phyloP scores from a whole-genome alignment of 1,140 invertebrate species.

The Cyphomyrmex costatus region DNA sequence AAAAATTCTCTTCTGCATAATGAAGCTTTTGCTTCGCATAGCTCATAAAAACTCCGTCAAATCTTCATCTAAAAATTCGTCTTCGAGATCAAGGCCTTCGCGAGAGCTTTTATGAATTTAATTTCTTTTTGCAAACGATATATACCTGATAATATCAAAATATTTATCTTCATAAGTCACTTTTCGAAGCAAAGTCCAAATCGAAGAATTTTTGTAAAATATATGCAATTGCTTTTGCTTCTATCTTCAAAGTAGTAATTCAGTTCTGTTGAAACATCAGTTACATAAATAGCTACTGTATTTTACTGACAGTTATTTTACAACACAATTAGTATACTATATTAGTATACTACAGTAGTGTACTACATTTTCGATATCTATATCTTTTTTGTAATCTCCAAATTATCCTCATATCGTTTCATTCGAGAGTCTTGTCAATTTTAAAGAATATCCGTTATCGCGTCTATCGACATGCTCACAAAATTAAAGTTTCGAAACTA shows the following conservation, averaged over 20 bases:
- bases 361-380: not conserved
- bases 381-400: not conserved
- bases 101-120: not conserved
- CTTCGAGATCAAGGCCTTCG: not conserved
- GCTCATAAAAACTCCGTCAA: not conserved
- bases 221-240: not conserved
- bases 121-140: not conserved
- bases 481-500: constrained; percentile 7
- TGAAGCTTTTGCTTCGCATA: not conserved
- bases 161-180: not conserved
- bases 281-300: constrained; percentile 1
- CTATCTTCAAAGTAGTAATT: not conserved
- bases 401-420: not conserved
- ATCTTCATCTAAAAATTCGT: not conserved
- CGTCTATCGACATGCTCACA: constrained; percentile 18
- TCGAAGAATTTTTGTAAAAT: not conserved
- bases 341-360: not conserved
- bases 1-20: not conserved
- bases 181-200: constrained; percentile 6
- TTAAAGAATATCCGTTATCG: not conserved
- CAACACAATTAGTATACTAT: not conserved
- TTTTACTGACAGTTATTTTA: not conserved
- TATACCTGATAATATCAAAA: not conserved
- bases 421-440: not conserved
- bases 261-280: not conserved